Base-by-base conservation (phyloP, 2,888 invertebrate genomes). In the Mycogona germanica region DNA sequence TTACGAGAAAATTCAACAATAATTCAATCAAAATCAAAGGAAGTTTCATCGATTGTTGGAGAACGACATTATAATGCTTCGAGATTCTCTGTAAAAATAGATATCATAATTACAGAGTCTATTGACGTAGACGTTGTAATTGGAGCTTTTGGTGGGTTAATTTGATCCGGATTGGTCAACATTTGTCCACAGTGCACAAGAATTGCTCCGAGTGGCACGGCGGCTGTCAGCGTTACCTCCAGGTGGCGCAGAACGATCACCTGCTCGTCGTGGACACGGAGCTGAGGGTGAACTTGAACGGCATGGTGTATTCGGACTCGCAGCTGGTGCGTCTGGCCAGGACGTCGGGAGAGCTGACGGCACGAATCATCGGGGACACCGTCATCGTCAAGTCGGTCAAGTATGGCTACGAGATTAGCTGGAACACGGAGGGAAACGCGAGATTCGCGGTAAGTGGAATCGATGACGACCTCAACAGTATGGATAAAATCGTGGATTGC, bases 321-420 rank as follows among this genome's bases (percentile, higher is more conserved):
- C 69, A 70, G 62, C 66, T 70, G 49, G 51, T 46, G 23, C 23
- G 53, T 17, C 51, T 61, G n/a, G 54, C 58, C 12, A 46, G 53
- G 51, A 49, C 49, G 21, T 53, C 54, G 2, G 19, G 54, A 5
- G 56, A 59, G 21, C 59, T 61, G 30, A 75, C 78, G 1, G 75
- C 87, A 2, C 77, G 78, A 7, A 75, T 77, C 51, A 72, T 84
- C 0, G 87, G 87, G 1, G 76, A 81, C 54, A 78, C 78, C 0
- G 69, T 86, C 0, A 71, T 81, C 1, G 78, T 86, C 57, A 76
- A 78, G 21, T 84, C 84, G 0, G 76, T 78, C 56, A 75, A 75
- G 54, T 81, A 83, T 62, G 81, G 82, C 51, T 86, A 85, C 65
- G 83, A 81, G 71, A 76, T 86, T 1, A 74, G 80, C 2, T 84